Conservation (phyloP, 64 coral and sea anemone species). For the Trachythela sp. region DNA sequence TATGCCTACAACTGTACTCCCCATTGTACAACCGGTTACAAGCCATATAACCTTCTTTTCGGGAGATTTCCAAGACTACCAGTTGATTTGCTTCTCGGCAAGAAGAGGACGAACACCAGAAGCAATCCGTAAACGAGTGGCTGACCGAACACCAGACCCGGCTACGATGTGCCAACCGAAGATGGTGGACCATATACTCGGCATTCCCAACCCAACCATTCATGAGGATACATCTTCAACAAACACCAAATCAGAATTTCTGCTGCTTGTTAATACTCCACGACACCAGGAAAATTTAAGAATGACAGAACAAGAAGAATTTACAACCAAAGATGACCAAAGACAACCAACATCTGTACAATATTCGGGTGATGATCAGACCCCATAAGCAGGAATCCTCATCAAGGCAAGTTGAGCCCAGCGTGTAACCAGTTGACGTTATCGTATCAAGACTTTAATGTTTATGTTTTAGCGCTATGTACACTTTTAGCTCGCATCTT, state of each 20-base stretch:
- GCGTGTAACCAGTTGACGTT: no score
- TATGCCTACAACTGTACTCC: slow-evolving; percentile 35
- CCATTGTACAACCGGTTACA: slow-evolving; percentile 26
- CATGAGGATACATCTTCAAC: slow-evolving; percentile 36
- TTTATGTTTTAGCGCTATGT: no score
- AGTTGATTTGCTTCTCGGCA: slow-evolving; percentile 11
- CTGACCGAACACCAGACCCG: slow-evolving; percentile 15
- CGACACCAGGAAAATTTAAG: no score
- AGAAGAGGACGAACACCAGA: not conserved
- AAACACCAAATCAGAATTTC: slow-evolving; percentile 32
- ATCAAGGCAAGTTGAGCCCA: no score
- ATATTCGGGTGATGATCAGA: no score
- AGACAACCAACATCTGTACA: no score
- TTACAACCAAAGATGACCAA: no score
- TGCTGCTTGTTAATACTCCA: slow-evolving; percentile 7
- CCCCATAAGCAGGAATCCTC: no score
- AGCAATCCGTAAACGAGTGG: not conserved
- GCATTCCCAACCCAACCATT: slow-evolving; percentile 1
- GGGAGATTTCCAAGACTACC: slow-evolving; percentile 10
- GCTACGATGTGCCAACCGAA: not conserved
- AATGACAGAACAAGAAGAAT: no score
- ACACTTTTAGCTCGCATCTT: no score
- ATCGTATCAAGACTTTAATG: no score
- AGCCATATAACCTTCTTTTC: slow-evolving; percentile 20
- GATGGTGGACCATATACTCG: slow-evolving; percentile 8